Evolutionary conservation across 2,113 vertebrate species (phyloP), one percentile per base, ranked within the genome.

Genomic region (Nestor notabilis): DNA sequence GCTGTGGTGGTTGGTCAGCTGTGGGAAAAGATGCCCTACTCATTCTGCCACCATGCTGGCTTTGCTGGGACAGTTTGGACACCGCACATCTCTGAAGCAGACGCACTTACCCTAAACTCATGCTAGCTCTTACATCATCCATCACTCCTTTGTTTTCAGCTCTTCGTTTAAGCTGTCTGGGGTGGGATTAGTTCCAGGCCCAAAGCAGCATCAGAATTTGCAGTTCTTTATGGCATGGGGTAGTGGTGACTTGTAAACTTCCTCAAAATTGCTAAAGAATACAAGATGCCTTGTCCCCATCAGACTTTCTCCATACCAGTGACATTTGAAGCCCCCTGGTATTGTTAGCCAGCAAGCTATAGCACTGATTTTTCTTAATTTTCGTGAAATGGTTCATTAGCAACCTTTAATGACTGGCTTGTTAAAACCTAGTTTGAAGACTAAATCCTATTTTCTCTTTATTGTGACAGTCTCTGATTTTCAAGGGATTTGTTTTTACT

Each of bases 401-500:
- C 61, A 83, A 17, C 49, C 5, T 90, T 79, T 75, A 85, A 95
- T 46, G 37, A 82, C 49, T 66, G 52, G 24, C n/a, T 90, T 84
- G 50, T 79, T 90, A 61, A 83, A 95, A 82, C 9, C 1, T 2
- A 81, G 33, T 33, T 7, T 0, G 0, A 74, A 72, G 53, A 61
- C 50, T 87, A 75, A 96, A 83, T 92, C 87, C 56, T 24, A 24
- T 39, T 95, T 61, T 55, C 49, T 82, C 72, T 95, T 89, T 89
- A 64, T 68, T 96, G 33, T 70, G 39, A 53, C 66, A 87, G 33
- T 66, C 6, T 14, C 80, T 64, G 74, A 65, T 96, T 93, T 90
- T 93, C 83, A 90, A 78, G 83, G 85, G 43, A 69, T 87, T 94
- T 87, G n/a, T 56, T 92, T 92, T 76, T 74, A 69, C 33, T 72